Percentiles rank a stretch among this genome's conserved stretches.
phyloP scores from a whole-genome alignment of 2,797 vertebrate species.

The Lateolabrax maculatus region DNA sequence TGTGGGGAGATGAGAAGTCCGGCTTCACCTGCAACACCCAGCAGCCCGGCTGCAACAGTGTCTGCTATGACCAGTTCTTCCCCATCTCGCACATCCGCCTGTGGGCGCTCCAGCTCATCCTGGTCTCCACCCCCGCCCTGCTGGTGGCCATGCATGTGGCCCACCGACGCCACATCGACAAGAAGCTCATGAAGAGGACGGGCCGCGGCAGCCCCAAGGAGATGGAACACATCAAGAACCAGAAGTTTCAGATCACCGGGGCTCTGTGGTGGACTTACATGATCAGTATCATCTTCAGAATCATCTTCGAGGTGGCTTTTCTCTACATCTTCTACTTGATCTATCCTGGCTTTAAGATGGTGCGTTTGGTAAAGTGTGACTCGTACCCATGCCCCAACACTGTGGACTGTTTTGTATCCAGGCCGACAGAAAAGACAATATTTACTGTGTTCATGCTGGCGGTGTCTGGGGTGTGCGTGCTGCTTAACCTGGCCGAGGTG shows the following conservation, averaged over 20 bases:
- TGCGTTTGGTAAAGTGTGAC: slow-evolving; percentile 96
- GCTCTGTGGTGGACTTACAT: slow-evolving; percentile 98
- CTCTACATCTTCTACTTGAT: slow-evolving; percentile 98
- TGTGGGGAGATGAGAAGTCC: slow-evolving; percentile 98
- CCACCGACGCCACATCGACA: slow-evolving; percentile 95
- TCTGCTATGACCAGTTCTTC: slow-evolving; percentile 98
- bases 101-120: slow-evolving; percentile 97
- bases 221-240: slow-evolving; percentile 93
- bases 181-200: slow-evolving; percentile 90
- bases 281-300: slow-evolving; percentile 94
- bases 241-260: slow-evolving; percentile 94
- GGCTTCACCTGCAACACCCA: slow-evolving; percentile 98
- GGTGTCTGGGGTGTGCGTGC: slow-evolving; percentile 93
- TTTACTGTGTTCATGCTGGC: slow-evolving; percentile 98
- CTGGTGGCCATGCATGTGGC: slow-evolving; percentile 99
- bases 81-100: slow-evolving; percentile 98
- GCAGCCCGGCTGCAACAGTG: slow-evolving; percentile 98
- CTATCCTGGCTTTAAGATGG: slow-evolving; percentile 97
- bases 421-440: slow-evolving; percentile 98
- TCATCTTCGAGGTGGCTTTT: slow-evolving; percentile 93
- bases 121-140: slow-evolving; percentile 96
- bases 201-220: slow-evolving; percentile 90
- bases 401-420: slow-evolving; percentile 97
- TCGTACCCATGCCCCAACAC: slow-evolving; percentile 97
- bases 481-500: slow-evolving; percentile 95